These are phyloP conservation scores for Pongo pygmaeus DNA, from an alignment of 2,113 vertebrate genomes.

Conservation along the genomic window DNA sequence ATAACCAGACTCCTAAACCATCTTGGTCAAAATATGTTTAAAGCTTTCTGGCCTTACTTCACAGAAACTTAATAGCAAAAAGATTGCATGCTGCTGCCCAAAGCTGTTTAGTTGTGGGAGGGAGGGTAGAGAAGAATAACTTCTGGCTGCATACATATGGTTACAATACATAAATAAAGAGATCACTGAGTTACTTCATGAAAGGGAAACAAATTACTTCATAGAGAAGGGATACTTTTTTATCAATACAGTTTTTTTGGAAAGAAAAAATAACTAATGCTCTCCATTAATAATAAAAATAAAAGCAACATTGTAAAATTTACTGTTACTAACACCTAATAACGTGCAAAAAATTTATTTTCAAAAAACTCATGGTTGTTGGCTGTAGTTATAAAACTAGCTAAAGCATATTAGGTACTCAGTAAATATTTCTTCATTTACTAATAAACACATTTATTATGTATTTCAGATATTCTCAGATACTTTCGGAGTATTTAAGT, in stretches of 20 bases:
- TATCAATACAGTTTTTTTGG: slow-evolving; percentile 11
- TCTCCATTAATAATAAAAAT: slow-evolving; percentile 16
- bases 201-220: slow-evolving; percentile 4
- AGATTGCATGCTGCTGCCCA: slow-evolving; percentile 54
- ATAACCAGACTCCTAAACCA: slow-evolving; percentile 62
- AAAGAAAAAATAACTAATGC: slow-evolving; percentile 9
- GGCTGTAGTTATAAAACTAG: background rate
- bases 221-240: background rate
- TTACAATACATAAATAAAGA: slow-evolving; percentile 70
- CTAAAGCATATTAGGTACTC: background rate
- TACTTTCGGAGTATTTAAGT: background rate
- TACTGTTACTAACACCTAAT: slow-evolving; percentile 24
- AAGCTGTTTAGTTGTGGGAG: slow-evolving; percentile 53
- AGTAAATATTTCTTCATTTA: background rate
- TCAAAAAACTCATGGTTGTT: slow-evolving; percentile 19
- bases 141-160: slow-evolving; percentile 69
- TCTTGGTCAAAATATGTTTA: slow-evolving; percentile 65
- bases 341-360: slow-evolving; percentile 29
- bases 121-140: background rate
- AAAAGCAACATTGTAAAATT: background rate
- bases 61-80: slow-evolving; percentile 71
- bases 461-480: background rate
- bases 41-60: slow-evolving; percentile 59
- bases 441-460: background rate
- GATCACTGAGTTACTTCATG: slow-evolving; percentile 53